A percentile compares a stretch with the other conserved stretches of the same genome.
Evolutionary conservation across 1,140 invertebrate genomes (phyloP).

Genomic region (Cotesia glomerata): DNA sequence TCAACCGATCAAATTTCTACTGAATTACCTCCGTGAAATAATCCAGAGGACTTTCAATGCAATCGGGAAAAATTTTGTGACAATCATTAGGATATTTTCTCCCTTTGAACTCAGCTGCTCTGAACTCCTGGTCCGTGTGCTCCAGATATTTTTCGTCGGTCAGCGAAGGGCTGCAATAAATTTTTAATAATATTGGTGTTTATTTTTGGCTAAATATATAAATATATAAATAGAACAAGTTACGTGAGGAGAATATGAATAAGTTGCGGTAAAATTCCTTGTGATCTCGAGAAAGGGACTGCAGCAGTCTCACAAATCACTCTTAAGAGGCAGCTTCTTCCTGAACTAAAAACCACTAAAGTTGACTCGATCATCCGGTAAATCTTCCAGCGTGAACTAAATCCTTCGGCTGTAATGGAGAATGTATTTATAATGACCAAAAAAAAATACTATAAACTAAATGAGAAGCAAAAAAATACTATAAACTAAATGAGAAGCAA

Average conservation of each 20-base stretch:
- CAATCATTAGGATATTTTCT: slow-evolving; percentile 63
- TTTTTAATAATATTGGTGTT: neutral
- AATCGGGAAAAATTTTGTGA: slow-evolving; percentile 70
- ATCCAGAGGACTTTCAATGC: slow-evolving; percentile 68
- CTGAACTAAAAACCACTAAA: slow-evolving; percentile 61
- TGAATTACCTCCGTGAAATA: slow-evolving; percentile 64
- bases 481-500: neutral
- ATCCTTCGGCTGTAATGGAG: slow-evolving; percentile 30
- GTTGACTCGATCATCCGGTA: slow-evolving; percentile 68
- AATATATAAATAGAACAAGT: slow-evolving; percentile 30
- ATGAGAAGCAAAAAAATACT: neutral
- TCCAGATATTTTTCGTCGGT: slow-evolving; percentile 66
- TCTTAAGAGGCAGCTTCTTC: slow-evolving; percentile 73
- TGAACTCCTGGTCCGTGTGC: slow-evolving; percentile 73
- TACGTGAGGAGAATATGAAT: slow-evolving; percentile 73
- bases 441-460: neutral
- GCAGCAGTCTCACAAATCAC: slow-evolving; percentile 77
- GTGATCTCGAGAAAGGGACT: slow-evolving; percentile 69
- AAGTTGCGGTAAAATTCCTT: slow-evolving; percentile 74
- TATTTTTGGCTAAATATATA: neutral
- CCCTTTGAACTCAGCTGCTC: slow-evolving; percentile 73
- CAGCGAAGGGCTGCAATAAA: slow-evolving; percentile 65
- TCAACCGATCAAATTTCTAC: neutral
- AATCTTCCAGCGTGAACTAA: slow-evolving; percentile 68
- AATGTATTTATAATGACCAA: neutral